Evolutionary conservation across 2,888 invertebrate species (phyloP).

Genomic region (Diaphora mendica): DNA sequence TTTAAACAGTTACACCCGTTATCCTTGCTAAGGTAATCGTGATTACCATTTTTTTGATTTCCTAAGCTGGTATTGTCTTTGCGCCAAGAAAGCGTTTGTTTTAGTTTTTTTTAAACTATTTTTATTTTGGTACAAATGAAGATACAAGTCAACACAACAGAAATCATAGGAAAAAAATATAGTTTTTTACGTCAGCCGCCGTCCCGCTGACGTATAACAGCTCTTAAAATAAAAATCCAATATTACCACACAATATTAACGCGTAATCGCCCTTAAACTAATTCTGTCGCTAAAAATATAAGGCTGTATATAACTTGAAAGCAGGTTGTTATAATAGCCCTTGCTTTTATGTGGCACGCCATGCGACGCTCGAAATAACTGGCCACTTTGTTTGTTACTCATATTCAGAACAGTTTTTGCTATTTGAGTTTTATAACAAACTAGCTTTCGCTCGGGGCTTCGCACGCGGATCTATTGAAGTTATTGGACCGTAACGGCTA

Average conservation of each 20-base stretch:
- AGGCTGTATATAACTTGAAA: constrained; percentile 34
- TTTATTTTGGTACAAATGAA: not conserved
- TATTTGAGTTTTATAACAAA: constrained; percentile 7
- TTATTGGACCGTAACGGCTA: not conserved
- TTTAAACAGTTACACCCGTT: too few species aligned
- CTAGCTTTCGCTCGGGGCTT: not conserved
- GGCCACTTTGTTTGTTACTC: constrained; percentile 22
- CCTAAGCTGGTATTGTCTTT: too few species aligned
- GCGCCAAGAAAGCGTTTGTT: too few species aligned
- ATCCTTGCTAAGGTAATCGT: too few species aligned
- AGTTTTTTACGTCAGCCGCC: not conserved
- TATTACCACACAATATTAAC: constrained; percentile 17
- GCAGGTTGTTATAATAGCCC: constrained; percentile 30
- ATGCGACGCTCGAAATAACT: constrained; percentile 37
- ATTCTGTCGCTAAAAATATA: constrained; percentile 49
- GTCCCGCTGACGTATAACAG: not conserved
- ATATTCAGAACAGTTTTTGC: constrained; percentile 18
- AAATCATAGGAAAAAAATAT: not conserved
- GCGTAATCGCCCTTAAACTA: constrained; percentile 33
- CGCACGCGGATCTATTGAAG: not conserved
- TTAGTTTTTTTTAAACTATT: too few species aligned
- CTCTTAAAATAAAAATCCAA: constrained; percentile 1
- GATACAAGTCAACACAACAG: too few species aligned
- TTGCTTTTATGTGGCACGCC: constrained; percentile 42
- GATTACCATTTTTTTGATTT: too few species aligned